Evolutionary conservation across 2,888 invertebrate genomes (phyloP).

Genomic region (Neocrepidodera transversa): DNA sequence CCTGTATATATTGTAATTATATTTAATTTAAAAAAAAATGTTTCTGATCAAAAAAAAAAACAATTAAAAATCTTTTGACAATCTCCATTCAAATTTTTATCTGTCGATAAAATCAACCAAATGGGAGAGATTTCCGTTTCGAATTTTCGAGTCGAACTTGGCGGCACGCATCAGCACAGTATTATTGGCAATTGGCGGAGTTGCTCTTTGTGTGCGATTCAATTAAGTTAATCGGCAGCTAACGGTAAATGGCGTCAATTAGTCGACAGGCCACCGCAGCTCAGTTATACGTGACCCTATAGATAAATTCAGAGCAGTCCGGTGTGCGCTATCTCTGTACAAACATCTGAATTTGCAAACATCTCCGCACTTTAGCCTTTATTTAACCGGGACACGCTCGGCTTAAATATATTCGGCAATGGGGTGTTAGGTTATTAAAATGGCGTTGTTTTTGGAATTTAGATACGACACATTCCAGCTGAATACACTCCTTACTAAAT

Average conservation of each 20-base stretch:
- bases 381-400: not conserved
- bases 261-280: conserved; percentile 50
- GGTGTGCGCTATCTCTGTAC: not conserved
- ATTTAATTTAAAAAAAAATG: no score
- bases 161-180: conserved; percentile 51
- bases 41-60: no score
- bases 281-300: conserved; percentile 24
- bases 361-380: not conserved
- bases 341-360: not conserved
- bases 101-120: no score
- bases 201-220: conserved; percentile 56
- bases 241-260: conserved; percentile 59
- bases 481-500: no score
- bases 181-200: conserved; percentile 50
- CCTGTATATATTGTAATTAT: no score
- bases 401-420: not conserved
- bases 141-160: conserved; percentile 21
- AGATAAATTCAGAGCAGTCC: not conserved
- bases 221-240: conserved; percentile 59
- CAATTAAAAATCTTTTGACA: no score
- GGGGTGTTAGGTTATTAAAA: no score
- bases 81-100: no score
- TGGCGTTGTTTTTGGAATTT: no score
- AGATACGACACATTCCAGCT: no score
- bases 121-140: conserved; percentile 20